Conservation (phyloP, 1,140 invertebrate species). For the Diabrotica undecimpunctata region DNA sequence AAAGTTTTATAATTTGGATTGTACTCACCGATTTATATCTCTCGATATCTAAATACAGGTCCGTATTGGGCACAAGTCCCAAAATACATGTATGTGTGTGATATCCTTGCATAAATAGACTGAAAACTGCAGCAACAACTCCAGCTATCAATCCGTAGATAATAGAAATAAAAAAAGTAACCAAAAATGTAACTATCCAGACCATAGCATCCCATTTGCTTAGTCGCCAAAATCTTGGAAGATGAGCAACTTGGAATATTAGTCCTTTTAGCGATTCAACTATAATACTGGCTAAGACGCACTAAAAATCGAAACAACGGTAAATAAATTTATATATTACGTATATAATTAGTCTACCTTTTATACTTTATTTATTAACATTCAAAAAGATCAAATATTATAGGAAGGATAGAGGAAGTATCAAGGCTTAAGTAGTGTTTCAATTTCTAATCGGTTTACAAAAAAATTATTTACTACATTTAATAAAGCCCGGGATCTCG, state of each 20-base stretch:
- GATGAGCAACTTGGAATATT: constrained; percentile 60
- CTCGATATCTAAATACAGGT: constrained; percentile 71
- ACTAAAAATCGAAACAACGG: constrained; percentile 49
- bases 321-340: no score
- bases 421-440: no score
- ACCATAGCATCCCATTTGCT: constrained; percentile 79
- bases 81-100: constrained; percentile 62
- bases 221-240: constrained; percentile 58
- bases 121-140: constrained; percentile 66
- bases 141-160: constrained; percentile 73
- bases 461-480: no score
- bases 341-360: no score
- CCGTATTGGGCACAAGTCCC: constrained; percentile 68
- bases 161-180: constrained; percentile 80
- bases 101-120: constrained; percentile 63
- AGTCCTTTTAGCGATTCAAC: constrained; percentile 87
- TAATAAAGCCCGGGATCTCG: no score
- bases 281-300: constrained; percentile 84
- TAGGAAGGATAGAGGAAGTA: no score
- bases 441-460: no score
- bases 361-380: no score
- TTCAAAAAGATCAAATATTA: no score
- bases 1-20: constrained; percentile 4
- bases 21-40: constrained; percentile 64
- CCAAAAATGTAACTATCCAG: constrained; percentile 79